Base-by-base conservation (phyloP, 1,140 invertebrate species). In the Harpegnathos saltator region DNA sequence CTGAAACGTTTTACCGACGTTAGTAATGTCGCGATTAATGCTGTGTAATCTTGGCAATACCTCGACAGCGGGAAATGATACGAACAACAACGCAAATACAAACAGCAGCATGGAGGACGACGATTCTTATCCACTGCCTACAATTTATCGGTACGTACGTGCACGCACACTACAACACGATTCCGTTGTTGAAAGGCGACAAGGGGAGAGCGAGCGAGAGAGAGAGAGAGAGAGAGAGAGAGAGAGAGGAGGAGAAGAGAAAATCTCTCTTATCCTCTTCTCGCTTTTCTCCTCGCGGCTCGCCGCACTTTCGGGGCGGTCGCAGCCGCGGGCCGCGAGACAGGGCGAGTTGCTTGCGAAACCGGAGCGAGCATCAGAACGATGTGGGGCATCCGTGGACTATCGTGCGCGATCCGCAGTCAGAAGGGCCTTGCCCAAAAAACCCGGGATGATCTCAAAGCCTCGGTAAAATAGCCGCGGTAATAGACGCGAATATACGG, bases 121-220 rank as follows among this genome's bases (percentile, higher is more conserved):
- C 91, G 97, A 97, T 94, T 97, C 96, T 91, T 97, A 96, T 94
- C 95, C 96, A 93, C 96, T 97, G 93, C 96, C 96, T 75, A 97
- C 97, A 83, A 97, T 97, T 95, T 97, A 97, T 96, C 96, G 97
- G 97, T 97, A 95, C 95, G 93, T 82, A 68, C 38, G 3, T 9
- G 11, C 9, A 83, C n/a, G n/a, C n/a, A n/a, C n/a, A n/a, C n/a
- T n/a, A n/a, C 11, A 62, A n/a, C 24, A 62, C 61, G 7, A 17
- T 44, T 9, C 11, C 3, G 7, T 44, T 44, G 38, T 44, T 44
- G 11, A 9, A 44, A 11, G 11, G 7, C 4, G 38, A 44, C 3
- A 44, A 9, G 11, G 38, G 11, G 29, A 33, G 29, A 33, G 29
- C 1, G 29, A 33, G 29, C 1, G 29, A 33, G 29, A 33, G 29